Conservation (phyloP, 2,113 vertebrate genomes). For the Peucedramus taeniatus region DNA sequence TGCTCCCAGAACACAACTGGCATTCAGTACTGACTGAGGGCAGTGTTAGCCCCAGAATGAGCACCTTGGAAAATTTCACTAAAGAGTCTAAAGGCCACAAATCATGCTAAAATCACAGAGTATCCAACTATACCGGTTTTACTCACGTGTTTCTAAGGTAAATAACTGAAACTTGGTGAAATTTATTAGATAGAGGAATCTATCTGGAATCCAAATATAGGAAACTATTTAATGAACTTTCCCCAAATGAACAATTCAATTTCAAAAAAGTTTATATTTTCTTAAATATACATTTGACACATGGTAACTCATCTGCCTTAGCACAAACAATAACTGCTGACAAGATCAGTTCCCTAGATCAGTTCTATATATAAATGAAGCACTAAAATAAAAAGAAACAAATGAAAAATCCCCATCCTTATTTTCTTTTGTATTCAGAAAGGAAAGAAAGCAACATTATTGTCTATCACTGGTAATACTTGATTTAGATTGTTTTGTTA, state of each 20-base stretch:
- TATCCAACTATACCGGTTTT: background rate
- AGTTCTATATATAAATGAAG: background rate
- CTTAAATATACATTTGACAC: background rate
- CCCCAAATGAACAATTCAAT: background rate
- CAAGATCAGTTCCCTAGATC: background rate
- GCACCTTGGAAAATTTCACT: background rate
- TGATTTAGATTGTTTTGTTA: background rate
- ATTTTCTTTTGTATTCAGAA: background rate
- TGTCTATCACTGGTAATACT: background rate
- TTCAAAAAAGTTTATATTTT: background rate
- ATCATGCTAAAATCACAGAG: background rate
- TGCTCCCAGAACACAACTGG: background rate
- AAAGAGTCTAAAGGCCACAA: background rate
- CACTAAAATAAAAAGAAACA: background rate
- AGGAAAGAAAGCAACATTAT: constrained; percentile 1
- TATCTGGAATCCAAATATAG: background rate
- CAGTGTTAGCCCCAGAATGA: background rate
- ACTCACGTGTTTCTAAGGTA: background rate
- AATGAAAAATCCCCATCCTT: background rate
- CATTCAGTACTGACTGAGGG: background rate
- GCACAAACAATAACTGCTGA: background rate
- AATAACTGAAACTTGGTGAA: background rate
- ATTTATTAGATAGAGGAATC: background rate
- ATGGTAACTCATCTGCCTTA: background rate
- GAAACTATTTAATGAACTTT: background rate